A percentile compares a stretch with the other conserved stretches of the same genome.
phyloP scores from a whole-genome alignment of 2,113 vertebrate species.

The Otis tarda region DNA sequence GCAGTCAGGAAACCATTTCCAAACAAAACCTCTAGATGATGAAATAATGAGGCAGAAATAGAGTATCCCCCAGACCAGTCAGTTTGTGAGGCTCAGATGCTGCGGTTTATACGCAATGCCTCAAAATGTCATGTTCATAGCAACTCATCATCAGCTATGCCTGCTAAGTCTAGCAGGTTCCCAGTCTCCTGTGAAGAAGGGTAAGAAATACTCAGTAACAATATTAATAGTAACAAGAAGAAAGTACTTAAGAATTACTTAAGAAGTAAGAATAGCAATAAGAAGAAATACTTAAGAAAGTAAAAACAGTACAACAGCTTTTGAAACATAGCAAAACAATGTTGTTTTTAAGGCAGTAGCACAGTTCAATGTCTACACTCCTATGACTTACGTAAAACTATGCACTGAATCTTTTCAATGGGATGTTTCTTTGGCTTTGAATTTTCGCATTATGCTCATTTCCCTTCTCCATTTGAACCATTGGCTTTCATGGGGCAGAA shows the following conservation, averaged over 20 bases:
- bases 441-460: not conserved
- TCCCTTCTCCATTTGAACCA: not conserved
- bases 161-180: not conserved
- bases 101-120: not conserved
- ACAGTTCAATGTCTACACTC: not conserved
- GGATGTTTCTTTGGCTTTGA: not conserved
- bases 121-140: not conserved
- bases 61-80: not conserved
- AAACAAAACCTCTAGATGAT: not conserved
- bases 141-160: not conserved
- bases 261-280: too few species aligned
- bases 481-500: not conserved
- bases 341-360: not conserved
- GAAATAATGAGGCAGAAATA: not conserved
- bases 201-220: not conserved
- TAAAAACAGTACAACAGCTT: not conserved
- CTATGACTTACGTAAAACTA: not conserved
- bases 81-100: not conserved
- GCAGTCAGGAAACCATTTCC: not conserved
- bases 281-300: not conserved
- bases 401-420: not conserved
- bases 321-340: not conserved
- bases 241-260: too few species aligned
- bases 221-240: not conserved
- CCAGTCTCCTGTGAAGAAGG: not conserved